Percentiles rank a stretch among this genome's conserved stretches.
Conservation (phyloP, 1,140 invertebrate species). For the Arctopsyche grandis region DNA sequence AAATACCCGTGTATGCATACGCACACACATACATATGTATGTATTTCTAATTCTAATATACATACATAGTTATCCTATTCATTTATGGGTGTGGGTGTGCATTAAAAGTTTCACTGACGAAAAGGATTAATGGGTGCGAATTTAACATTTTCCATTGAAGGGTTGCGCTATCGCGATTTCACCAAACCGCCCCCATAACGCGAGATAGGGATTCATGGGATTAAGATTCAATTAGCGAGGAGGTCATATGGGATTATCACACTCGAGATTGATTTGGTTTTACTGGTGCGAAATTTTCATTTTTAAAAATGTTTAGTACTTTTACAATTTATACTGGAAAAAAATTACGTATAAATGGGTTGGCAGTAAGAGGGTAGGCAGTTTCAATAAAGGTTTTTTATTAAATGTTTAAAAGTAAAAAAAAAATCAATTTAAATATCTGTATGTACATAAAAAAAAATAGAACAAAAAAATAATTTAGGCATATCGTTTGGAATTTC, state of each 20-base stretch:
- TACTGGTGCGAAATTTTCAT: background rate
- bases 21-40: too few relatives aligned
- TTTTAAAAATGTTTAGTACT: background rate
- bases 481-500: too few relatives aligned
- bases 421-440: too few relatives aligned
- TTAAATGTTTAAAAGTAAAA: too few relatives aligned
- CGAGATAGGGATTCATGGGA: background rate
- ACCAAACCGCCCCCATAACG: background rate
- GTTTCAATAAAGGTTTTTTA: too few relatives aligned
- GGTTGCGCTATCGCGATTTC: conserved; percentile 14
- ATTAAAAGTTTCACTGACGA: conserved; percentile 2
- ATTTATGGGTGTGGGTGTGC: background rate
- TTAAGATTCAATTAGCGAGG: conserved; percentile 30
- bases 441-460: too few relatives aligned
- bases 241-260: conserved; percentile 15
- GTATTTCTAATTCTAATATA: background rate
- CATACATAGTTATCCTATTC: background rate
- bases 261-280: conserved; percentile 7
- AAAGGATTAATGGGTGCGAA: conserved; percentile 27
- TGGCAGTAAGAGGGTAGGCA: too few relatives aligned
- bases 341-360: too few relatives aligned
- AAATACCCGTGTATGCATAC: background rate
- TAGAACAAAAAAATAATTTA: too few relatives aligned
- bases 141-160: conserved; percentile 28
- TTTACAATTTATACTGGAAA: too few relatives aligned